Evolutionary conservation across 2,113 vertebrate species (phyloP).

Genomic region (Notothenia coriiceps): DNA sequence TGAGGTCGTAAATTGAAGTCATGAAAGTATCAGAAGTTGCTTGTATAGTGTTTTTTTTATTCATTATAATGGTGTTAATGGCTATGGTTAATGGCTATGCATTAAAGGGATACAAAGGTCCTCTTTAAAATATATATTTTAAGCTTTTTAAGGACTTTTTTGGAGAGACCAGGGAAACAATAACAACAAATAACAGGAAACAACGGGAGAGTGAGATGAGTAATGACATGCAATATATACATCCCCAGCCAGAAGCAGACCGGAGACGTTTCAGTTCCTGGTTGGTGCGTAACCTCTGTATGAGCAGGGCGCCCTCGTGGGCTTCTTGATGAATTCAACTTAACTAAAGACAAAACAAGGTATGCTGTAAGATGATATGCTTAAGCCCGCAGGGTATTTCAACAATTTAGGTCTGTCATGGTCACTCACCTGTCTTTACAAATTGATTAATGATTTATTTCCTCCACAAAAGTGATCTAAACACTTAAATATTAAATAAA

Average conservation of each 20-base stretch:
- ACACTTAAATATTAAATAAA: too few relatives aligned
- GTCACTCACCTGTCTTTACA: background rate
- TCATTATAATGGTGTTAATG: background rate
- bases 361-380: background rate
- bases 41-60: background rate
- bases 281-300: background rate
- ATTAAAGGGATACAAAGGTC: background rate
- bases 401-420: background rate
- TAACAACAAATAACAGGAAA: background rate
- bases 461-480: background rate
- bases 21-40: constrained; percentile 23
- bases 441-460: background rate
- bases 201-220: background rate
- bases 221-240: background rate
- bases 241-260: background rate
- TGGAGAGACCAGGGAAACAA: background rate
- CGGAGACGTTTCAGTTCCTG: background rate
- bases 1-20: constrained; percentile 48
- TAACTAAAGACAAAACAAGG: background rate
- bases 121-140: background rate
- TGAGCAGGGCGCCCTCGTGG: background rate
- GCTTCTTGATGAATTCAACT: background rate
- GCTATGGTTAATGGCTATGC: background rate
- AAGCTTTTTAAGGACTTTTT: background rate
- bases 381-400: background rate